phyloP scores from a whole-genome alignment of 2,113 vertebrate genomes.

The Rhinolophus sinicus region DNA sequence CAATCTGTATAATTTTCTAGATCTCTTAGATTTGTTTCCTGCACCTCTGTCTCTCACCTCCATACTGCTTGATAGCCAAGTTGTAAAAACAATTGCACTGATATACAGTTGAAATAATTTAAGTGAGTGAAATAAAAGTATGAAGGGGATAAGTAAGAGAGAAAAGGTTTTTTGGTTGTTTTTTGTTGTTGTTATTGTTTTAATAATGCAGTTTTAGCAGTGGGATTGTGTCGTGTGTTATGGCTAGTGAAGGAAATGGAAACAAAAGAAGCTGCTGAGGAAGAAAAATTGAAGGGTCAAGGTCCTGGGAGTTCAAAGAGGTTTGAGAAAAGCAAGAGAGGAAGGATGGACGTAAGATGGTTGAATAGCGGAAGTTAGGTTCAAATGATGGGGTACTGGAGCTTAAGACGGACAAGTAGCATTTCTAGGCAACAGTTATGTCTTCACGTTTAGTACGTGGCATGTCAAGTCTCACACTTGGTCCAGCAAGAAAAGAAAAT shows the following conservation, averaged over 20 bases:
- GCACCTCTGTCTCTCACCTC: background rate
- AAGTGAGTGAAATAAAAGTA: background rate
- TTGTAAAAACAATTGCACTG: background rate
- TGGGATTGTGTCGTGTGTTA: background rate
- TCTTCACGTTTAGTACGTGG: background rate
- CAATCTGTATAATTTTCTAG: background rate
- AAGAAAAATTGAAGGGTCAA: background rate
- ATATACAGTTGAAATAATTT: background rate
- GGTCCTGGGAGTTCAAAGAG: background rate
- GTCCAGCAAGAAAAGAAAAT: background rate
- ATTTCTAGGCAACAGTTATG: background rate
- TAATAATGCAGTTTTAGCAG: background rate
- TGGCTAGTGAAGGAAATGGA: background rate
- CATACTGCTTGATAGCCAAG: background rate
- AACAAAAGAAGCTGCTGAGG: background rate
- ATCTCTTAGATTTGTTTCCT: background rate
- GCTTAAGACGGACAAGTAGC: background rate
- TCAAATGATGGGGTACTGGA: background rate
- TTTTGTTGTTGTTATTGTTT: too few species aligned
- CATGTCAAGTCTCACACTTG: background rate
- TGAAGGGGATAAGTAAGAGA: background rate
- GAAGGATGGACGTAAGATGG: background rate
- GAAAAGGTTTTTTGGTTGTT: background rate
- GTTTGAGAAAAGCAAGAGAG: background rate
- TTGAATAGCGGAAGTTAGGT: background rate